A percentile compares a stretch with the other conserved stretches of the same genome.
Conservation (phyloP, 2,797 vertebrate genomes). For the Allobates femoralis region DNA sequence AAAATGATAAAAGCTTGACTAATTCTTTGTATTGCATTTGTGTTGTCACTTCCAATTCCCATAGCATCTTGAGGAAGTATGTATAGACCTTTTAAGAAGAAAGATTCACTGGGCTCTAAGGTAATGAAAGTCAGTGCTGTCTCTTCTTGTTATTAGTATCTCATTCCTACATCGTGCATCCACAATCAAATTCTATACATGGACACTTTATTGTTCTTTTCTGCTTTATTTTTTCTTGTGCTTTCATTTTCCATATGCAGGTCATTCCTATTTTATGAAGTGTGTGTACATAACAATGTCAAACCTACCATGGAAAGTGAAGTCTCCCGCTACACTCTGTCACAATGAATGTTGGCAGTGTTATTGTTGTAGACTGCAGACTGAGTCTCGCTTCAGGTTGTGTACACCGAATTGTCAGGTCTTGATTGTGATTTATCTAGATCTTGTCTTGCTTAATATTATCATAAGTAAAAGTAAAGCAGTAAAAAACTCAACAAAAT, state of each 20-base stretch:
- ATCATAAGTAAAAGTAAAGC: background rate
- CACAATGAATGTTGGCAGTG: background rate
- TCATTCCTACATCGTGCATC: background rate
- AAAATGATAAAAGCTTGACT: constrained; percentile 38
- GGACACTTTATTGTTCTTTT: background rate
- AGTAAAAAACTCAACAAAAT: background rate
- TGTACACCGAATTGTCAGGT: background rate
- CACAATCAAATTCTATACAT: constrained; percentile 7
- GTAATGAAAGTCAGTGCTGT: constrained; percentile 2
- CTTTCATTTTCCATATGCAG: background rate
- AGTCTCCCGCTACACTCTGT: background rate
- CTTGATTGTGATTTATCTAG: background rate
- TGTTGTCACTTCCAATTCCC: constrained; percentile 30
- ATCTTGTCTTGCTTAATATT: background rate
- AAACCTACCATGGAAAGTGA: constrained; percentile 1
- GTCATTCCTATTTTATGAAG: background rate
- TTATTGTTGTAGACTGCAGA: background rate
- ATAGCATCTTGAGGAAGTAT: constrained; percentile 18
- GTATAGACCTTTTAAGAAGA: constrained; percentile 16
- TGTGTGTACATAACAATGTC: background rate
- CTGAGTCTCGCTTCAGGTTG: background rate
- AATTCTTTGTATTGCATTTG: constrained; percentile 35
- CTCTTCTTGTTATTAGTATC: constrained; percentile 26
- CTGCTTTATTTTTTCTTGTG: background rate
- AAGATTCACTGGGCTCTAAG: constrained; percentile 31